Evolutionary conservation across 2,888 invertebrate genomes (phyloP).

Genomic region (Byasa hedistus): DNA sequence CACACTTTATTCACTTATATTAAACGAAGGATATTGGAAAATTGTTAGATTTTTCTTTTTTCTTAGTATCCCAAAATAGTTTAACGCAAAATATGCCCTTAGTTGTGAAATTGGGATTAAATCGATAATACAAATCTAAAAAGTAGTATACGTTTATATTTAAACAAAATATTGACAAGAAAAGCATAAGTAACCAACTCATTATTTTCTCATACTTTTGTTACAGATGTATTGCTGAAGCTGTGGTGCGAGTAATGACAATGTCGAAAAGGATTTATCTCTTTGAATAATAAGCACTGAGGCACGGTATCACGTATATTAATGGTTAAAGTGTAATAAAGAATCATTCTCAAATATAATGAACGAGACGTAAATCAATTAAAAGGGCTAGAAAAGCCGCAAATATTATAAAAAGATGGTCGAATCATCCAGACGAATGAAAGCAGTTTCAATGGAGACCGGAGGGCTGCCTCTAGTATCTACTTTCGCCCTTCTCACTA

Average conservation of each 20-base stretch:
- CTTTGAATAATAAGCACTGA: neutral
- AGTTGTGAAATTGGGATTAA: too few relatives aligned
- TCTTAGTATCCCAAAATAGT: neutral
- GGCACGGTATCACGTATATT: neutral
- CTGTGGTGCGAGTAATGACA: neutral
- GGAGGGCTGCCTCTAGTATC: constrained; percentile 70
- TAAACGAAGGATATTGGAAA: neutral
- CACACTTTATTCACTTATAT: neutral
- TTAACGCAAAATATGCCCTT: too few relatives aligned
- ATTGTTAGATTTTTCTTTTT: neutral
- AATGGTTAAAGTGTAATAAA: constrained; percentile 3
- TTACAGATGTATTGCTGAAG: constrained; percentile 21
- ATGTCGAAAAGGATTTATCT: neutral
- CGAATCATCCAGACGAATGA: constrained; percentile 53
- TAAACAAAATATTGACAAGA: too few relatives aligned
- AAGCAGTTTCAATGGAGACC: constrained; percentile 66
- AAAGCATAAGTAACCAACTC: neutral
- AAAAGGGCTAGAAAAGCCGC: neutral
- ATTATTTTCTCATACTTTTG: constrained; percentile 5
- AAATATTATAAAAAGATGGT: constrained; percentile 47
- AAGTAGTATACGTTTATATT: too few relatives aligned
- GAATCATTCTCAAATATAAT: constrained; percentile 35
- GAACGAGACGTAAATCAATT: constrained; percentile 37
- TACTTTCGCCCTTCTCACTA: constrained; percentile 72
- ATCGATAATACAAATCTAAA: too few relatives aligned